Evolutionary conservation across 1,140 invertebrate species (phyloP).

Genomic region (Drosophila jambulina): DNA sequence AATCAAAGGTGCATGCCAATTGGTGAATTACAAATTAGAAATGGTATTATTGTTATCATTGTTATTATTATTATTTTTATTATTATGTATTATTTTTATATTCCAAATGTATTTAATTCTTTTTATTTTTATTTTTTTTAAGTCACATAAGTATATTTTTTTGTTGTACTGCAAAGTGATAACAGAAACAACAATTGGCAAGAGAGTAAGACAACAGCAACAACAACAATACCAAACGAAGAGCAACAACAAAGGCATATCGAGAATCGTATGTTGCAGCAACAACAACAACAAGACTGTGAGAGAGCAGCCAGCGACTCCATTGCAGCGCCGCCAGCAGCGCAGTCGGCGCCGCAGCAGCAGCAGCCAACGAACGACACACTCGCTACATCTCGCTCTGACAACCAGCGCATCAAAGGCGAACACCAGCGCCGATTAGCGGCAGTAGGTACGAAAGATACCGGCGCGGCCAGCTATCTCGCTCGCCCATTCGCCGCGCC

Average conservation of each 20-base stretch:
- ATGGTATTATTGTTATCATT: no score
- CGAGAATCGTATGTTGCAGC: slow-evolving; percentile 16
- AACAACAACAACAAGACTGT: slow-evolving; percentile 3
- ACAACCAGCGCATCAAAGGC: neutral
- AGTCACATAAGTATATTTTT: neutral
- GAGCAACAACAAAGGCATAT: slow-evolving; percentile 18
- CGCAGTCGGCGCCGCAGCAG: slow-evolving; percentile 40
- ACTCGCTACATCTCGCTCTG: slow-evolving; percentile 19
- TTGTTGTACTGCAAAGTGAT: slow-evolving; percentile 2
- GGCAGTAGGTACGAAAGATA: slow-evolving; percentile 21
- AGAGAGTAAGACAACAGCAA: slow-evolving; percentile 5
- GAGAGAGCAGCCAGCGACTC: slow-evolving; percentile 32
- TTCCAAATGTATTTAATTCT: neutral
- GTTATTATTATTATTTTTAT: no score
- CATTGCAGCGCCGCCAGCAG: slow-evolving; percentile 43
- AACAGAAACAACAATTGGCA: slow-evolving; percentile 9
- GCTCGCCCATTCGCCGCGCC: slow-evolving; percentile 58
- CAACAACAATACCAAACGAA: slow-evolving; percentile 18
- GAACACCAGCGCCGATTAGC: slow-evolving; percentile 14
- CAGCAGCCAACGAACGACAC: slow-evolving; percentile 41
- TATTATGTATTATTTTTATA: no score
- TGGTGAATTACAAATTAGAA: neutral
- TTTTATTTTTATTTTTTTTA: neutral
- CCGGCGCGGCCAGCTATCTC: slow-evolving; percentile 33
- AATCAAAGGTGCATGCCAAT: neutral